A percentile compares a stretch with the other conserved stretches of the same genome.
phyloP scores from a whole-genome alignment of 2,888 invertebrate species.

The Netelia fuscicornis region DNA sequence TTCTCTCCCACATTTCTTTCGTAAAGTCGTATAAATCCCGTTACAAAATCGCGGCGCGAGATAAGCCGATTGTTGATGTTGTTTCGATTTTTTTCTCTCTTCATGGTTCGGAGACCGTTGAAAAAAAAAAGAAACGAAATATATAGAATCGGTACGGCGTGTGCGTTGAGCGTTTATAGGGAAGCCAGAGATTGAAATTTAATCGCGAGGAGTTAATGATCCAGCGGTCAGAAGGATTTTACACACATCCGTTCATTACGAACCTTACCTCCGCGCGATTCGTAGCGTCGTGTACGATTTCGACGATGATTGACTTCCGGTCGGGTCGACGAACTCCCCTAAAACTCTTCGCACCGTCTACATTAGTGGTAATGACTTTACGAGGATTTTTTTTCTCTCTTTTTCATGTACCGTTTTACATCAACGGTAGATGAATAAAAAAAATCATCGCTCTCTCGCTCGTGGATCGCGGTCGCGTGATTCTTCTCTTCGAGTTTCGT shows the following conservation, averaged over 20 bases:
- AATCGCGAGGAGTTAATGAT: conserved; percentile 8
- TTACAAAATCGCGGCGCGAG: background rate
- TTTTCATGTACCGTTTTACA: conserved; percentile 31
- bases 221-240: background rate
- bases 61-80: background rate
- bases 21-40: conserved; percentile 10
- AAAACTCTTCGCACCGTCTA: background rate
- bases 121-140: background rate
- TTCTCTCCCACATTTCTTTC: background rate
- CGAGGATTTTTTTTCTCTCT: conserved; percentile 8
- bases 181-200: conserved; percentile 24
- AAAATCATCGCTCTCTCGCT: conserved; percentile 13
- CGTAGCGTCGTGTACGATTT: conserved; percentile 36
- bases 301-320: conserved; percentile 38
- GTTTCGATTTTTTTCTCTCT: background rate
- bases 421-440: background rate
- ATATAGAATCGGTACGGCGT: background rate
- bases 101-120: background rate
- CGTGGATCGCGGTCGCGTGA: conserved; percentile 12
- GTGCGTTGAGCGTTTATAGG: background rate
- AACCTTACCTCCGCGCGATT: background rate
- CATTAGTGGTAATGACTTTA: conserved; percentile 18
- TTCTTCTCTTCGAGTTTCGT: conserved; percentile 13
- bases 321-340: conserved; percentile 43
- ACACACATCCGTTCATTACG: conserved; percentile 35